phyloP scores from a whole-genome alignment of 1,140 invertebrate genomes.

The Ridgeia piscesae region DNA sequence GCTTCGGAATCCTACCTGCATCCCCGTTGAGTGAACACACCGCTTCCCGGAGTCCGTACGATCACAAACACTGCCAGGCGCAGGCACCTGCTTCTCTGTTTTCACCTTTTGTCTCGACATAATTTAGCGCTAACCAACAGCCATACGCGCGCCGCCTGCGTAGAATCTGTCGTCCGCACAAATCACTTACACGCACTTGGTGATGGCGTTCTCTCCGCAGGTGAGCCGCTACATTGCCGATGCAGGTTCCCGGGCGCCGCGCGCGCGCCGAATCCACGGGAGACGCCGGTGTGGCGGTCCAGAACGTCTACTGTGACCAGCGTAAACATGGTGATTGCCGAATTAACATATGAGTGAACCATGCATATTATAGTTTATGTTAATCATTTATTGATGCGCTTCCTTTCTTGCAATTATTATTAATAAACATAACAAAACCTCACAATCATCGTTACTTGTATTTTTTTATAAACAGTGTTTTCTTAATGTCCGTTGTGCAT shows the following conservation, averaged over 20 bases:
- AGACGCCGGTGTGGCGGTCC: too few relatives aligned
- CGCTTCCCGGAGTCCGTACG: neutral
- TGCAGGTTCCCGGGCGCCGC: neutral
- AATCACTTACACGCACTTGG: neutral
- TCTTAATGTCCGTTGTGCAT: too few relatives aligned
- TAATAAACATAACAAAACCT: too few relatives aligned
- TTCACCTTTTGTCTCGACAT: conserved; percentile 5
- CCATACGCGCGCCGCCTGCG: neutral
- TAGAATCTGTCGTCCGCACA: neutral
- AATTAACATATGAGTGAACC: too few relatives aligned
- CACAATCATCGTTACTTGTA: too few relatives aligned
- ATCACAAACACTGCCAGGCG: neutral
- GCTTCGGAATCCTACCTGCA: neutral
- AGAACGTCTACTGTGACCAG: too few relatives aligned
- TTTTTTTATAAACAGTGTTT: too few relatives aligned
- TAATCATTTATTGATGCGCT: too few relatives aligned
- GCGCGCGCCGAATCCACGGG: neutral
- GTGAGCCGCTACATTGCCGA: neutral
- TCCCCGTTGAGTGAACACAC: neutral
- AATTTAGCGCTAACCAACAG: neutral
- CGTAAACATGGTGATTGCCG: too few relatives aligned
- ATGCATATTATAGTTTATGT: too few relatives aligned
- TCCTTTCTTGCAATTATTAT: too few relatives aligned
- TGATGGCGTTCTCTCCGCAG: neutral
- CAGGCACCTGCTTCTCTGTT: neutral